A percentile compares a stretch with the other conserved stretches of the same genome.
phyloP scores from a whole-genome alignment of 1,140 invertebrate genomes.

The Xylocopa sonorina region DNA sequence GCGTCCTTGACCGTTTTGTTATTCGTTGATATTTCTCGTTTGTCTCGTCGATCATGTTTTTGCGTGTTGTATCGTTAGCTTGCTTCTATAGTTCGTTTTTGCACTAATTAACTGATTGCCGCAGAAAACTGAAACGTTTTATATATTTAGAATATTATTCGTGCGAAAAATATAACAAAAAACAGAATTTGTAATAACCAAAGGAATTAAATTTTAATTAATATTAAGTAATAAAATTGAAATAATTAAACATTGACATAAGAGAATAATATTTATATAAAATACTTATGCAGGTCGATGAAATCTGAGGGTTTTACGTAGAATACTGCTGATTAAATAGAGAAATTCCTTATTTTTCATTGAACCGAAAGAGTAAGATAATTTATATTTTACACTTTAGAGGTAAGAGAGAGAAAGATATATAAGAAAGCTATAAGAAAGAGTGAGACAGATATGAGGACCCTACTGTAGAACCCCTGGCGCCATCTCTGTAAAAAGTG shows the following conservation, averaged over 20 bases:
- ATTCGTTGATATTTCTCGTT: background rate
- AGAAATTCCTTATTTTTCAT: too few species aligned
- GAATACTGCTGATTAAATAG: too few species aligned
- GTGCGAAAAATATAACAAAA: background rate
- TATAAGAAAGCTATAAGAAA: too few species aligned
- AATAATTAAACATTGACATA: too few species aligned
- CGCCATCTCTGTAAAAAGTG: too few species aligned
- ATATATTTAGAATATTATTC: background rate
- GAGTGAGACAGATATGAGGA: too few species aligned
- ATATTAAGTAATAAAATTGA: background rate
- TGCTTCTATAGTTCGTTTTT: background rate
- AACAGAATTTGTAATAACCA: background rate
- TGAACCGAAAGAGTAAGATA: too few species aligned
- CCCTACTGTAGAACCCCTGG: too few species aligned
- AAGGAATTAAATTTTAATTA: background rate
- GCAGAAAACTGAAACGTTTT: background rate
- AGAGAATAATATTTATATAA: background rate
- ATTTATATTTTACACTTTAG: too few species aligned
- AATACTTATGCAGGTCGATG: background rate
- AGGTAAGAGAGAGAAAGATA: too few species aligned
- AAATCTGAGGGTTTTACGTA: too few species aligned
- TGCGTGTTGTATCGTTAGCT: conserved; percentile 5
- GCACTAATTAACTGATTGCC: background rate
- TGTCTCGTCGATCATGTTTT: background rate
- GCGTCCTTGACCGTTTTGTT: conserved; percentile 8